Percentiles rank a stretch among this genome's conserved stretches.
phyloP scores from a whole-genome alignment of 2,888 invertebrate genomes.

The Leptinotarsa rubiginosa region DNA sequence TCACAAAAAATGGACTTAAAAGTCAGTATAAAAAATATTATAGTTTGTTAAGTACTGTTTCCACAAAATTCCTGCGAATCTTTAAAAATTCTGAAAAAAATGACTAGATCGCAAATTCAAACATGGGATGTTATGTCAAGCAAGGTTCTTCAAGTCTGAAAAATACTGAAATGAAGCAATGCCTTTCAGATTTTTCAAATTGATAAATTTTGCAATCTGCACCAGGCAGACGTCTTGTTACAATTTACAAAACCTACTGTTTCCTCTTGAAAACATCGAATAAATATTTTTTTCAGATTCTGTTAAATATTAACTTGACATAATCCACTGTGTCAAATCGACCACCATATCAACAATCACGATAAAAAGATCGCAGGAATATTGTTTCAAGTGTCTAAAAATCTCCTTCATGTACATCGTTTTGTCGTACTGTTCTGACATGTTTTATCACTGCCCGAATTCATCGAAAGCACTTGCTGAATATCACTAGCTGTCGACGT shows the following conservation, averaged over 20 bases:
- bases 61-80: slow-evolving; percentile 16
- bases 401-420: slow-evolving; percentile 23
- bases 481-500: slow-evolving; percentile 35
- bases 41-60: slow-evolving; percentile 34
- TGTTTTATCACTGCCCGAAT: slow-evolving; percentile 23
- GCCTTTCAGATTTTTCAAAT: too few species aligned
- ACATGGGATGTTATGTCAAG: neutral
- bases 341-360: neutral
- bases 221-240: too few species aligned
- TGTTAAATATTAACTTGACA: neutral
- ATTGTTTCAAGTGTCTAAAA: neutral
- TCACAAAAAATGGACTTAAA: slow-evolving; percentile 47
- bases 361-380: slow-evolving; percentile 15
- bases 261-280: too few species aligned
- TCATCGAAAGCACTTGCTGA: slow-evolving; percentile 43
- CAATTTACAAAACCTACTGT: too few species aligned
- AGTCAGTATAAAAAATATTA: slow-evolving; percentile 46
- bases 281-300: too few species aligned
- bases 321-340: neutral
- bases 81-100: neutral
- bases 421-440: slow-evolving; percentile 26
- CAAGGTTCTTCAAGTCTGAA: neutral
- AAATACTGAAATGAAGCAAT: too few species aligned
- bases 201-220: too few species aligned
- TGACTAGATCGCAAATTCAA: slow-evolving; percentile 12